phyloP scores from a whole-genome alignment of 2,113 vertebrate genomes.

The Chrysemys picta region DNA sequence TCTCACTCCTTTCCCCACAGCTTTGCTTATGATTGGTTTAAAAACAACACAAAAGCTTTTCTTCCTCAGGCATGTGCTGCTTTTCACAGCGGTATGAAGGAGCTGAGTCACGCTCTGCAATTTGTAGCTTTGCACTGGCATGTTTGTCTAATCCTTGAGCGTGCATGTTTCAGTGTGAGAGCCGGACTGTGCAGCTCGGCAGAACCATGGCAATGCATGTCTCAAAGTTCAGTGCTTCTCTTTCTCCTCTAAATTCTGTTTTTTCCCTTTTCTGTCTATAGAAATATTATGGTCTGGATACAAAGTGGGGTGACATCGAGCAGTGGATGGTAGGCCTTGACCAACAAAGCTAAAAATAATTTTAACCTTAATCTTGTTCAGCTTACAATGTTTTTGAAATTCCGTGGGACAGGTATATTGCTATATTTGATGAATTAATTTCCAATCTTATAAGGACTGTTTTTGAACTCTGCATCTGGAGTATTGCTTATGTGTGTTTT shows the following conservation, averaged over 20 bases:
- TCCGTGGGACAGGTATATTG: not conserved
- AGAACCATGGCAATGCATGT: slow-evolving; percentile 14
- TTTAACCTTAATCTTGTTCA: not conserved
- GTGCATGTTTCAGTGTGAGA: not conserved
- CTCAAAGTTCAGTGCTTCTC: not conserved
- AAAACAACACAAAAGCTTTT: not conserved
- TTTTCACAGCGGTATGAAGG: rapidly evolving
- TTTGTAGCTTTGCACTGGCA: not conserved
- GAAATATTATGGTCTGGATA: slow-evolving; percentile 96
- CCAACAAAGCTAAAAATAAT: slow-evolving; percentile 7
- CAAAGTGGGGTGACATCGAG: slow-evolving; percentile 97
- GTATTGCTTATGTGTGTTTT: not conserved
- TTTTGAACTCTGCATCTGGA: not conserved
- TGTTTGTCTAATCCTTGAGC: not conserved
- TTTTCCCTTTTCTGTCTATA: slow-evolving; percentile 77
- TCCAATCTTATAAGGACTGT: rapidly evolving
- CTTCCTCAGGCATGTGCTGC: rapidly evolving
- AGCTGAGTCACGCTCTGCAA: rapidly evolving
- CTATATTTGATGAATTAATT: not conserved
- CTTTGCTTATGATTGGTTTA: not conserved
- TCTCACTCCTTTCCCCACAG: not conserved
- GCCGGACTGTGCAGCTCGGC: not conserved
- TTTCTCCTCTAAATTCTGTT: slow-evolving; percentile 65
- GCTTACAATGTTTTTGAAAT: slow-evolving; percentile 14
- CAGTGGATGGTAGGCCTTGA: slow-evolving; percentile 95